Percentiles rank a stretch among this genome's conserved stretches.
phyloP scores from a whole-genome alignment of 2,888 invertebrate genomes.

The Blera fallax region DNA sequence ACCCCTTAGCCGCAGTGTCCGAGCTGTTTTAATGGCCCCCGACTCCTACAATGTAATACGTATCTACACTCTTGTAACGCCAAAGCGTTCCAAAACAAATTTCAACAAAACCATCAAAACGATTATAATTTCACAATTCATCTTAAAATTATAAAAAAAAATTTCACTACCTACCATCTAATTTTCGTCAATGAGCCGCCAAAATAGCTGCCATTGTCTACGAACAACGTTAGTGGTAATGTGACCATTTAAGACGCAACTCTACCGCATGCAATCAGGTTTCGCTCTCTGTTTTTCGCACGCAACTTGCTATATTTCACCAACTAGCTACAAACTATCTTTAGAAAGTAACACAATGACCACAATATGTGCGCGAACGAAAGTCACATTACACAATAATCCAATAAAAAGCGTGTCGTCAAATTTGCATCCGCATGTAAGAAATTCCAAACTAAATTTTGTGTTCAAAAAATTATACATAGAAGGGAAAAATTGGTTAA shows the following conservation, averaged over 20 bases:
- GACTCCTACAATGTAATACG: too few relatives aligned
- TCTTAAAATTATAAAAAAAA: slow-evolving; percentile 4
- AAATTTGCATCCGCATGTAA: not conserved
- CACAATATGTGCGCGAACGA: slow-evolving; percentile 30
- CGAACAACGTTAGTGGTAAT: not conserved
- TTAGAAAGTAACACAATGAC: slow-evolving; percentile 52
- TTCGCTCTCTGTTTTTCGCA: slow-evolving; percentile 21
- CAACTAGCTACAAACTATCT: not conserved
- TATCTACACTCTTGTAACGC: too few relatives aligned
- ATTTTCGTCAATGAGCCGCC: not conserved
- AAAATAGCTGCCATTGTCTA: not conserved
- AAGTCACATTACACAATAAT: slow-evolving; percentile 18
- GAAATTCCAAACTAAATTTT: not conserved
- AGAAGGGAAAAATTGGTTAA: too few relatives aligned
- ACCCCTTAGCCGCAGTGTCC: too few relatives aligned
- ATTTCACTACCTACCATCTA: not conserved
- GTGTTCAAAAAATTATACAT: not conserved
- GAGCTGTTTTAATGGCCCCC: too few relatives aligned
- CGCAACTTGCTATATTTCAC: slow-evolving; percentile 17
- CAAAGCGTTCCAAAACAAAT: too few relatives aligned
- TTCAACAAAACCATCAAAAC: too few relatives aligned
- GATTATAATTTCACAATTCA: not conserved
- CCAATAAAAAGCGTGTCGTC: not conserved
- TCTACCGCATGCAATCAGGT: slow-evolving; percentile 7
- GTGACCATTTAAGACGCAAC: not conserved